Evolutionary conservation across 2,113 vertebrate genomes (phyloP).

Genomic region (Heterocephalus glaber): DNA sequence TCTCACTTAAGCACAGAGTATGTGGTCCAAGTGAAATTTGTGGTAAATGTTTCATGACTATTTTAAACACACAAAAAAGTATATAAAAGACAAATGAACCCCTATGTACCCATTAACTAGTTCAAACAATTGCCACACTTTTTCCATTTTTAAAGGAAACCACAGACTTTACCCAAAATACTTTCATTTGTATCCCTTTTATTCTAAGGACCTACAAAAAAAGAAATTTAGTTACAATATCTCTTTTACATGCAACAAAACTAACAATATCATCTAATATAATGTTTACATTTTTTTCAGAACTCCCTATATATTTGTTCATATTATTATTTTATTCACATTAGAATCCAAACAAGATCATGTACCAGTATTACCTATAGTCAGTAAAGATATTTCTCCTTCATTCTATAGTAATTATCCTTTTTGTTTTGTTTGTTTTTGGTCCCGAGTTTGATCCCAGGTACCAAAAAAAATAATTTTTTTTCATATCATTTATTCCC

Average conservation of each 20-base stretch:
- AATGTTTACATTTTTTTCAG: neutral
- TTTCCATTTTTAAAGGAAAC: slow-evolving; percentile 40
- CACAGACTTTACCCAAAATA: neutral
- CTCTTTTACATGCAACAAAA: neutral
- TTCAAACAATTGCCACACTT: neutral
- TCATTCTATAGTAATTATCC: neutral
- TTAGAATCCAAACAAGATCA: neutral
- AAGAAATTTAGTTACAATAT: neutral
- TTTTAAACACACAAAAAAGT: neutral
- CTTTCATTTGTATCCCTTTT: neutral
- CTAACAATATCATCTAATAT: neutral
- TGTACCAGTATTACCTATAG: neutral
- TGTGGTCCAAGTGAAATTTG: neutral
- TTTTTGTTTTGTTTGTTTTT: no score
- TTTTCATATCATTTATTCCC: neutral
- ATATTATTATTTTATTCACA: slow-evolving; percentile 4
- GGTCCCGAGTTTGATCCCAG: no score
- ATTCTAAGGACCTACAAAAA: neutral
- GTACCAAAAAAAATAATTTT: no score
- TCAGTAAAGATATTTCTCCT: neutral
- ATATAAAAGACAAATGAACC: neutral
- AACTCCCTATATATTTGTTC: slow-evolving; percentile 5
- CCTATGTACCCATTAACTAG: neutral
- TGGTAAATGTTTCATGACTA: neutral
- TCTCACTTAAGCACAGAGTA: neutral